These are phyloP conservation scores for Eupithecia abbreviata DNA, from an alignment of 2,888 invertebrate genomes.

Conservation along the genomic window DNA sequence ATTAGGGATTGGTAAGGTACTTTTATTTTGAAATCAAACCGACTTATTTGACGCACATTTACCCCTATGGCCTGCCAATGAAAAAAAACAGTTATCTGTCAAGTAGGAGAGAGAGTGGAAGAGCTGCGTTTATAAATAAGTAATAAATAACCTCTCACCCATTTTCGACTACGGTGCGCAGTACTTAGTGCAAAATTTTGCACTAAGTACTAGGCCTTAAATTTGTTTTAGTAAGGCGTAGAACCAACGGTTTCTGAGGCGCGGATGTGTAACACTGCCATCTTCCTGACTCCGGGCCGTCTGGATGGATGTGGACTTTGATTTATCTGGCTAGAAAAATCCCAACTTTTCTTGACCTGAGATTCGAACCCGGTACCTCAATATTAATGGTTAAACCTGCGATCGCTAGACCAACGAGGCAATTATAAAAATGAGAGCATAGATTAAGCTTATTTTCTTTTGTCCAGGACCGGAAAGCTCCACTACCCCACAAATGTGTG, in stretches of 20 bases:
- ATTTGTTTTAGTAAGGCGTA: no score
- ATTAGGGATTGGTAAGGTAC: not conserved
- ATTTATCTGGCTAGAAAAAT: not conserved
- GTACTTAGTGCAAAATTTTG: not conserved
- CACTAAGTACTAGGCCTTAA: no score
- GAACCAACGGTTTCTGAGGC: no score
- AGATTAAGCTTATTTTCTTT: slow-evolving; percentile 29
- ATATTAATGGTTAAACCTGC: not conserved
- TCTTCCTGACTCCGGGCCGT: no score
- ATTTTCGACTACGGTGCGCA: not conserved
- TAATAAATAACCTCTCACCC: no score
- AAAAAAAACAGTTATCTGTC: not conserved
- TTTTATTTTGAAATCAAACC: not conserved
- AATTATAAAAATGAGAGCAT: not conserved
- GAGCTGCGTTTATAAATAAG: no score
- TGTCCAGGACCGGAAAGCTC: slow-evolving; percentile 93
- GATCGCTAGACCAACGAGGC: not conserved
- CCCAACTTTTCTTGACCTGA: not conserved
- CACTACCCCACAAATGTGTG: slow-evolving; percentile 99
- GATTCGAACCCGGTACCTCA: not conserved
- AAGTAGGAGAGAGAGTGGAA: not conserved
- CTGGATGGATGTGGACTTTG: not conserved
- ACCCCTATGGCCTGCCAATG: not conserved
- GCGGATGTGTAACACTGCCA: no score
- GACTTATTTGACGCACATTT: not conserved